A percentile compares a stretch with the other conserved stretches of the same genome.
phyloP scores from a whole-genome alignment of 2,888 invertebrate genomes.

The Brachyptera putata region DNA sequence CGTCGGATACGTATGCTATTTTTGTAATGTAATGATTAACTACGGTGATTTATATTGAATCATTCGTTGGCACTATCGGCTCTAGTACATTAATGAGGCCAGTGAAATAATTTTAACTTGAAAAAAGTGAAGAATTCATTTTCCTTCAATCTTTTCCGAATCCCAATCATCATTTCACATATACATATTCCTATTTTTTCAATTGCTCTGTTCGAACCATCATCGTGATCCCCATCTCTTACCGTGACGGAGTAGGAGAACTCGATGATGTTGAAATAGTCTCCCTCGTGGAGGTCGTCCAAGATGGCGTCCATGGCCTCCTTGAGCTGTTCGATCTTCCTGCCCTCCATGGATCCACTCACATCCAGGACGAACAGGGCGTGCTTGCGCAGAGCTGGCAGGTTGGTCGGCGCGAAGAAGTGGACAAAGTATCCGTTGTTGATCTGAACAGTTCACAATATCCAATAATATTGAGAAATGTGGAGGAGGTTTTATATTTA shows the following conservation, averaged over 20 bases:
- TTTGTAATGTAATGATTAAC: too few relatives aligned
- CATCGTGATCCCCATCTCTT: too few relatives aligned
- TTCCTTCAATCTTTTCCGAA: not conserved
- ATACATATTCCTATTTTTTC: too few relatives aligned
- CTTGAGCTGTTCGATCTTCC: slow-evolving; percentile 45
- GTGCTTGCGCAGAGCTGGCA: slow-evolving; percentile 44
- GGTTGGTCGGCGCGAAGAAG: slow-evolving; percentile 47
- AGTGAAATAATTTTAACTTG: not conserved
- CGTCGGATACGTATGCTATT: too few relatives aligned
- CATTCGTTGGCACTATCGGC: too few relatives aligned
- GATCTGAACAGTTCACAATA: slow-evolving; percentile 34
- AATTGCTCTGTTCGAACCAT: too few relatives aligned
- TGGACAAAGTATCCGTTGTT: slow-evolving; percentile 49
- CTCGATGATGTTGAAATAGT: slow-evolving; percentile 45
- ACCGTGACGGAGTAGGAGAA: slow-evolving; percentile 38
- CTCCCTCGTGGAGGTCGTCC: slow-evolving; percentile 41
- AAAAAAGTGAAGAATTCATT: not conserved
- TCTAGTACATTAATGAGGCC: too few relatives aligned
- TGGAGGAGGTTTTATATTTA: too few relatives aligned
- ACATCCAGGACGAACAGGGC: slow-evolving; percentile 51
- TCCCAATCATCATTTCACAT: not conserved
- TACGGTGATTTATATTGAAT: too few relatives aligned
- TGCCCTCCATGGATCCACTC: slow-evolving; percentile 51
- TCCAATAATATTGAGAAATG: too few relatives aligned
- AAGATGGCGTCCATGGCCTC: slow-evolving; percentile 45